Evolutionary conservation across 2,113 vertebrate genomes (phyloP).

Genomic region (Geococcyx californianus): DNA sequence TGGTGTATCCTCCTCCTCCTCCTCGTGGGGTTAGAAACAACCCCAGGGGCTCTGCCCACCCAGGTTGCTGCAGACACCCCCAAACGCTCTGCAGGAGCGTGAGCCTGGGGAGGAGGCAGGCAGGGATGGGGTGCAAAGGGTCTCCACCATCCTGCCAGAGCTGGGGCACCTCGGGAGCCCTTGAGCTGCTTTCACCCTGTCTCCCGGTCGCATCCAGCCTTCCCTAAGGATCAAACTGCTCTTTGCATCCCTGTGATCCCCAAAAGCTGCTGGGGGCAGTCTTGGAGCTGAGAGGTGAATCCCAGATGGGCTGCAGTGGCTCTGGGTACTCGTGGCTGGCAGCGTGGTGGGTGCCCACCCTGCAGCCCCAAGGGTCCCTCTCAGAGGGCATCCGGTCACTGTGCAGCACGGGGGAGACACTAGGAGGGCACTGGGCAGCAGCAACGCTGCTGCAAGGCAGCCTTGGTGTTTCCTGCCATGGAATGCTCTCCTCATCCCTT

Average conservation of each 20-base stretch:
- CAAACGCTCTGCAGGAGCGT: accelerated
- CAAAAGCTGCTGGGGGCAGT: not conserved
- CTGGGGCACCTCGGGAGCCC: not conserved
- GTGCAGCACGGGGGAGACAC: not conserved
- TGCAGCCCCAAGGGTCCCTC: not conserved
- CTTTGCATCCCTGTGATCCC: not conserved
- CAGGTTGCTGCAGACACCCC: not conserved
- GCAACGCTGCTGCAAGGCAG: not conserved
- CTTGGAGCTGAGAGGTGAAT: not conserved
- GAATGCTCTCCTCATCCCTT: not conserved
- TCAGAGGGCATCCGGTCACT: not conserved
- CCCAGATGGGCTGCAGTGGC: not conserved
- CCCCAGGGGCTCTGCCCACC: not conserved
- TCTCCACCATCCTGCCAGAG: not conserved
- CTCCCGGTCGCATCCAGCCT: not conserved
- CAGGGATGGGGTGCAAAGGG: not conserved
- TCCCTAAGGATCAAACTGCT: not conserved
- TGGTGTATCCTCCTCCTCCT: not conserved
- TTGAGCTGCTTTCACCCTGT: not conserved
- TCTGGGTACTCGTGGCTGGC: not conserved
- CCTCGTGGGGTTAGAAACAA: not conserved
- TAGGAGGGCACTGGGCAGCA: not conserved
- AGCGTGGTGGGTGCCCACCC: accelerated
- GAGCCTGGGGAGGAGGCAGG: not conserved
- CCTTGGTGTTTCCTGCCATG: not conserved